Conservation (phyloP, 2,888 invertebrate genomes). For the Oxystoma pomonae region DNA sequence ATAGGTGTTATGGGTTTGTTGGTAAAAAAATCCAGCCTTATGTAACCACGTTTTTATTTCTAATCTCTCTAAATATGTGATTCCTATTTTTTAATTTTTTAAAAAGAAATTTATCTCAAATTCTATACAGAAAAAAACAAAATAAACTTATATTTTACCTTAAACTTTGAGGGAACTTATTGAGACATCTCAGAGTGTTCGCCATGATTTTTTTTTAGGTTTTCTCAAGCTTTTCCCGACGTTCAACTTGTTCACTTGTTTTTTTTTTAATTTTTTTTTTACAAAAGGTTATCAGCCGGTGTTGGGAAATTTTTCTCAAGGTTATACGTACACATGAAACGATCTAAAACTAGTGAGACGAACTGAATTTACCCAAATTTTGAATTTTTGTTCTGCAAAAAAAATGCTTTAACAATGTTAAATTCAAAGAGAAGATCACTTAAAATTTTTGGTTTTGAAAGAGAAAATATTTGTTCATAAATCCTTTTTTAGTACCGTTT, state of each 20-base stretch:
- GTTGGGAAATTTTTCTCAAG: background rate
- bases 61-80: no score
- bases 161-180: slow-evolving; percentile 35
- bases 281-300: slow-evolving; percentile 4
- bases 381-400: no score
- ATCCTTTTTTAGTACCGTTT: no score
- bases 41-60: background rate
- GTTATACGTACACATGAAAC: background rate
- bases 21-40: no score
- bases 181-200: slow-evolving; percentile 36
- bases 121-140: background rate
- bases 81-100: background rate
- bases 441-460: no score
- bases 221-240: slow-evolving; percentile 17
- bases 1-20: no score
- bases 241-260: slow-evolving; percentile 18
- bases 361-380: no score
- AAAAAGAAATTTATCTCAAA: no score
- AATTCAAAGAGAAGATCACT: no score
- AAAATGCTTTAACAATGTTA: no score
- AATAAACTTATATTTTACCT: slow-evolving; percentile 32
- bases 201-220: slow-evolving; percentile 36
- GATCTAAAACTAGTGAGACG: no score
- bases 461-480: no score
- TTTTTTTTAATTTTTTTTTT: slow-evolving; percentile 29